phyloP scores from a whole-genome alignment of 2,888 invertebrate species.

The Yponomeuta evonymella region DNA sequence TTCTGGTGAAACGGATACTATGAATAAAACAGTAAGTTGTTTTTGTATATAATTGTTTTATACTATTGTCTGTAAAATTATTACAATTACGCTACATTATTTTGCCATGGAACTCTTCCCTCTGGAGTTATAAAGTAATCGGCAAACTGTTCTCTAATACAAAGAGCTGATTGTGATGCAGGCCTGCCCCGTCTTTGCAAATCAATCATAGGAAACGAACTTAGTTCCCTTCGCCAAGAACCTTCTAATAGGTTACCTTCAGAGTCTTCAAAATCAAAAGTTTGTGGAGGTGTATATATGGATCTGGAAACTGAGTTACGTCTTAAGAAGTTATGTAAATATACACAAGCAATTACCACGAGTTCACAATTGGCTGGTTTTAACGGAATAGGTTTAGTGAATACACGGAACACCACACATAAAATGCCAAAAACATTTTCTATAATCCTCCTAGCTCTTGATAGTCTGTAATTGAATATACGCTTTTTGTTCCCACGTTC shows the following conservation, averaged over 20 bases:
- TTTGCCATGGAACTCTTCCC: slow-evolving; percentile 22
- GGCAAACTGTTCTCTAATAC: slow-evolving; percentile 27
- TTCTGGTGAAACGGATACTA: slow-evolving; percentile 16
- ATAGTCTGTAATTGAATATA: slow-evolving; percentile 26
- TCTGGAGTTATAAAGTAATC: slow-evolving; percentile 27
- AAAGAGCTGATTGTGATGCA: slow-evolving; percentile 26
- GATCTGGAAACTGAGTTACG: slow-evolving; percentile 18
- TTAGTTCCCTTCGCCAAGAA: slow-evolving; percentile 24
- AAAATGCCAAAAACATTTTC: slow-evolving; percentile 27
- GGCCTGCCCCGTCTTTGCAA: slow-evolving; percentile 23
- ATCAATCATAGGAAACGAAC: slow-evolving; percentile 23
- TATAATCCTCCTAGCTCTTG: slow-evolving; percentile 26
- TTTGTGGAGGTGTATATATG: slow-evolving; percentile 12
- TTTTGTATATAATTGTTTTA: too few relatives aligned
- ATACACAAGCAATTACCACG: slow-evolving; percentile 27
- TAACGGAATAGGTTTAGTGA: slow-evolving; percentile 28
- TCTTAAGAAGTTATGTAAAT: slow-evolving; percentile 26
- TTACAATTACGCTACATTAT: slow-evolving; percentile 20
- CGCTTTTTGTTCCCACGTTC: slow-evolving; percentile 25
- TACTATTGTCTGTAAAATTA: too few relatives aligned
- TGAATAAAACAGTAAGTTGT: too few relatives aligned
- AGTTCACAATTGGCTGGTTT: slow-evolving; percentile 28
- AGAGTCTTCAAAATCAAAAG: slow-evolving; percentile 6
- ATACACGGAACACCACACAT: slow-evolving; percentile 30
- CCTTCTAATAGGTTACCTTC: slow-evolving; percentile 4